Percentiles rank a stretch among this genome's conserved stretches.
These are phyloP conservation scores for Mythimna vitellina DNA, from an alignment of 2,888 invertebrate genomes.

Conservation along the genomic window DNA sequence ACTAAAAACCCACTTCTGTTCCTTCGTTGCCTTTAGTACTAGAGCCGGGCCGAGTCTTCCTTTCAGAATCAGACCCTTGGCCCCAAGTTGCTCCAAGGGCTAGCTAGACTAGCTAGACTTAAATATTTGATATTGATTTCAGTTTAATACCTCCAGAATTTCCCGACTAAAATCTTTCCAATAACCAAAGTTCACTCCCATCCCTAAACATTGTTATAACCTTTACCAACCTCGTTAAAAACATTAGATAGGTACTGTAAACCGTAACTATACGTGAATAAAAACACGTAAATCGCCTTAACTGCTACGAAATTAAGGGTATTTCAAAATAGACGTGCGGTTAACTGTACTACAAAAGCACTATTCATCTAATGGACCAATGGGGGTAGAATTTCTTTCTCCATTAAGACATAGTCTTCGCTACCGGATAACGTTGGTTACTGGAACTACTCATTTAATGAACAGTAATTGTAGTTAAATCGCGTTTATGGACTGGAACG, in stretches of 20 bases:
- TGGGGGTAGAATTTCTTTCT: slow-evolving; percentile 40
- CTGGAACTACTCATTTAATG: slow-evolving; percentile 18
- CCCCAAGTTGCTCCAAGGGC: too few relatives aligned
- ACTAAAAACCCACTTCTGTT: too few relatives aligned
- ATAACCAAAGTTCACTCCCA: too few relatives aligned
- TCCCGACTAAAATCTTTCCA: too few relatives aligned
- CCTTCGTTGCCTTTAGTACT: too few relatives aligned
- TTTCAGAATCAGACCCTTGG: too few relatives aligned
- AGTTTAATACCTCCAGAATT: too few relatives aligned
- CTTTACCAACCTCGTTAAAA: slow-evolving; percentile 27
- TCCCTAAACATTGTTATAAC: background rate
- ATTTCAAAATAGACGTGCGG: background rate
- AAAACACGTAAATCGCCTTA: background rate
- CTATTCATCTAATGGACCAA: slow-evolving; percentile 43
- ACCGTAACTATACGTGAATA: too few relatives aligned
- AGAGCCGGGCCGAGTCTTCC: too few relatives aligned
- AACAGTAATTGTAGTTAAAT: slow-evolving; percentile 27
- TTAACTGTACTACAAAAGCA: slow-evolving; percentile 3
- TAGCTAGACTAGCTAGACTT: too few relatives aligned
- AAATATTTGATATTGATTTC: too few relatives aligned
- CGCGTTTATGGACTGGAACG: slow-evolving; percentile 10
- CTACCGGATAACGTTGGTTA: slow-evolving; percentile 30
- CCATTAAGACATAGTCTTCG: slow-evolving; percentile 16
- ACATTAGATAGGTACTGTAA: background rate
- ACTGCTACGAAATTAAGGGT: background rate